These are phyloP conservation scores for Myzus persicae DNA, from an alignment of 1,140 invertebrate species.

Conservation along the genomic window DNA sequence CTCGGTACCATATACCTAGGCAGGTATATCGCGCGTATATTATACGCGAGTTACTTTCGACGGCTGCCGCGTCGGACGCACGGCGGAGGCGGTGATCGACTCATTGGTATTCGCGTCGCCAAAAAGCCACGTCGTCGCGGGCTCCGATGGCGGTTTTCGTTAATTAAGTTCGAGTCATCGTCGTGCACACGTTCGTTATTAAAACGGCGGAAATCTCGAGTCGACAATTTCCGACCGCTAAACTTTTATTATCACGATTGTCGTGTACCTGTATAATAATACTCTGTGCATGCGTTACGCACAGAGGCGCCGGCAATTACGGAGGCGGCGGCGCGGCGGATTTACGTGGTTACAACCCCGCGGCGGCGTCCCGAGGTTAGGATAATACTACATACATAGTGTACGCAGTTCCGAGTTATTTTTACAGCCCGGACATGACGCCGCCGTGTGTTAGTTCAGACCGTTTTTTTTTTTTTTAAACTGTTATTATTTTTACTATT, in stretches of 20 bases:
- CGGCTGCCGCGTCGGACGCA: too few relatives aligned
- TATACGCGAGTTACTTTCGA: too few relatives aligned
- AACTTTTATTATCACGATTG: slow-evolving; percentile 60
- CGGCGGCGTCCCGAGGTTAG: not conserved
- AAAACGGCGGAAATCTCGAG: slow-evolving; percentile 47
- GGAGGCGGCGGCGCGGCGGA: not conserved
- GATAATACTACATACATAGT: too few relatives aligned
- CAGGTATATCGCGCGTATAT: too few relatives aligned
- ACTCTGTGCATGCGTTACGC: too few relatives aligned
- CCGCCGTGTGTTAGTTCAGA: not conserved
- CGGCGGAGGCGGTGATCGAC: not conserved
- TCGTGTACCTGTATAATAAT: too few relatives aligned
- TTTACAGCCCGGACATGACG: not conserved
- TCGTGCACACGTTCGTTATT: slow-evolving; percentile 38
- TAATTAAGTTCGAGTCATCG: slow-evolving; percentile 38
- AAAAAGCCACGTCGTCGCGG: not conserved
- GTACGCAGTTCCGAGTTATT: not conserved
- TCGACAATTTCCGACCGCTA: slow-evolving; percentile 48
- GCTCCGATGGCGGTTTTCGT: slow-evolving; percentile 16
- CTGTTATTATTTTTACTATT: too few relatives aligned
- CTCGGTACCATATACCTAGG: too few relatives aligned
- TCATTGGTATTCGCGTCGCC: slow-evolving; percentile 39
- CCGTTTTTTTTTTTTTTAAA: not conserved
- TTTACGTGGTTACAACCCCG: slow-evolving; percentile 24
- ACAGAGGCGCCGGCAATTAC: not conserved